These are phyloP conservation scores for Thecophora atra DNA, from an alignment of 2,888 invertebrate genomes.

Conservation along the genomic window DNA sequence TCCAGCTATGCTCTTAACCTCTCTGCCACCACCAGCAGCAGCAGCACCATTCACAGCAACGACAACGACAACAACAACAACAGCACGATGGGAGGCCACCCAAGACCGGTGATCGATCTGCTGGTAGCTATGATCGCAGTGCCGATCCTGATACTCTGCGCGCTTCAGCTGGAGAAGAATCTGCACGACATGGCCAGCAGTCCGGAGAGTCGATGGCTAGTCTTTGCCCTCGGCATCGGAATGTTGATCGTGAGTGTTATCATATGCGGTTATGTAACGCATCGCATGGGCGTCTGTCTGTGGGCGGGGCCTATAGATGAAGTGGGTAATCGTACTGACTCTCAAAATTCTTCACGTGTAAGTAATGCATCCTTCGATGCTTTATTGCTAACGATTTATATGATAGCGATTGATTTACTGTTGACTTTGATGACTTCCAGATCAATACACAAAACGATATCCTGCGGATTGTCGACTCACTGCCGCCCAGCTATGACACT, in stretches of 20 bases:
- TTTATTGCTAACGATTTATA: neutral
- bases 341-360: constrained; percentile 53
- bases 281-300: constrained; percentile 66
- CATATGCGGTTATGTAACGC: constrained; percentile 67
- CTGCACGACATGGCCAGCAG: constrained; percentile 64
- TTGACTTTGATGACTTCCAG: constrained; percentile 44
- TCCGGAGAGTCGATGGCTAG: constrained; percentile 63
- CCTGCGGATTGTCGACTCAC: constrained; percentile 60
- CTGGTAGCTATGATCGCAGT: constrained; percentile 66
- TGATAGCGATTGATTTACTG: neutral
- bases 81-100: constrained; percentile 50
- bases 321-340: constrained; percentile 53
- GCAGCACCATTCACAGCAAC: no score
- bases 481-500: constrained; percentile 66
- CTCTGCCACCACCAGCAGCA: constrained; percentile 42
- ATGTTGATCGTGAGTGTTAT: constrained; percentile 65
- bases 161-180: constrained; percentile 65
- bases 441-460: constrained; percentile 65
- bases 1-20: neutral
- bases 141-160: constrained; percentile 64
- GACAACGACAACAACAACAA: constrained; percentile 43
- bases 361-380: constrained; percentile 39
- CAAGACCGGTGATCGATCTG: constrained; percentile 64
- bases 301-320: constrained; percentile 66
- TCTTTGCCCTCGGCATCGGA: constrained; percentile 65